These are phyloP conservation scores for Troglohyphantes excavatus DNA, from an alignment of 2,888 invertebrate species.

Conservation along the genomic window DNA sequence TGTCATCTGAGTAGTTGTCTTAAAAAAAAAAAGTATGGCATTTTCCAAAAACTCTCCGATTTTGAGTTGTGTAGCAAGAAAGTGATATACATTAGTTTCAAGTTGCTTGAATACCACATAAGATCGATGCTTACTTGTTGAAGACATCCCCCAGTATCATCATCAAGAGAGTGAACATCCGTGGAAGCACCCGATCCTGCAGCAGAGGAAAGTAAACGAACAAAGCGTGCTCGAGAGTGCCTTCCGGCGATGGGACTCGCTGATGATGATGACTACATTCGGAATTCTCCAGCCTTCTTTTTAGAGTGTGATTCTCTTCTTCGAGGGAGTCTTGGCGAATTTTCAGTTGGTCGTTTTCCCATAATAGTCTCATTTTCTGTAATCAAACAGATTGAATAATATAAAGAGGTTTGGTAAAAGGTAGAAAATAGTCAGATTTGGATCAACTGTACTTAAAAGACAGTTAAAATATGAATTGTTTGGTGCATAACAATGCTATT, in stretches of 20 bases:
- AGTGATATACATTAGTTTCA: no score
- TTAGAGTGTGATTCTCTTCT: constrained; percentile 40
- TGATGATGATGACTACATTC: background rate
- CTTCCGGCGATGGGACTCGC: constrained; percentile 1
- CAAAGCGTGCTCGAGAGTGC: constrained; percentile 54
- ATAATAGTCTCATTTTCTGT: constrained; percentile 18
- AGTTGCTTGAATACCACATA: no score
- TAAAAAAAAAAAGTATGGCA: no score
- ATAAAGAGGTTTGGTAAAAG: no score
- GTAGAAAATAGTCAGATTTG: no score
- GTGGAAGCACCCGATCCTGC: constrained; percentile 64
- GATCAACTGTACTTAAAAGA: no score
- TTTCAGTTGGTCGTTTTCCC: constrained; percentile 32
- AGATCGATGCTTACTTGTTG: constrained; percentile 19
- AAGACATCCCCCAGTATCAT: constrained; percentile 20
- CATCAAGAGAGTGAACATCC: constrained; percentile 15
- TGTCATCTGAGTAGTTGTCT: no score
- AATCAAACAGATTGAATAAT: no score
- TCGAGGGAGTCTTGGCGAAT: background rate
- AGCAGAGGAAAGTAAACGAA: constrained; percentile 67
- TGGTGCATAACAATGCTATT: no score
- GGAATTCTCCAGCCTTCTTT: background rate
- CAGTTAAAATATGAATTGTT: no score
- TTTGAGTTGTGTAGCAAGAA: no score
- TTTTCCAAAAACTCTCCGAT: no score